Conservation (phyloP, 2,888 invertebrate genomes). For the Trichopria drosophilae region DNA sequence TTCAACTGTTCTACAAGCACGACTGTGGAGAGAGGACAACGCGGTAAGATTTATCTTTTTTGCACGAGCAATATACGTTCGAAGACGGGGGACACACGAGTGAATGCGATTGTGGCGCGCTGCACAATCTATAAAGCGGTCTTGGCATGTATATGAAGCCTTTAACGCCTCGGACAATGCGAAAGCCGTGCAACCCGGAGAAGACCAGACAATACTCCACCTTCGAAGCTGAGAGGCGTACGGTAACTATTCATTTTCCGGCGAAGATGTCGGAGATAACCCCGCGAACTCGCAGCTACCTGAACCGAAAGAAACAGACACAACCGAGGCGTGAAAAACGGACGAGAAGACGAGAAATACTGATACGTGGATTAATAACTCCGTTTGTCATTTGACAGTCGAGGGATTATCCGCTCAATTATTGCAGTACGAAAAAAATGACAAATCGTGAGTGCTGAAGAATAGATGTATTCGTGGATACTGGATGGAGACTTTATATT, state of each 20-base stretch:
- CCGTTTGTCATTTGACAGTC: too few species aligned
- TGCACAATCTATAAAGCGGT: slow-evolving; percentile 32
- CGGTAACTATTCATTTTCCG: slow-evolving; percentile 49
- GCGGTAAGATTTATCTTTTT: too few species aligned
- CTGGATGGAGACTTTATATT: too few species aligned
- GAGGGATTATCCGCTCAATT: too few species aligned
- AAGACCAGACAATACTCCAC: slow-evolving; percentile 41
- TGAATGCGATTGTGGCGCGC: slow-evolving; percentile 8
- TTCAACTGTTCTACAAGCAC: too few species aligned
- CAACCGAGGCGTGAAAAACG: slow-evolving; percentile 2
- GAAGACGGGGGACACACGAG: slow-evolving; percentile 22
- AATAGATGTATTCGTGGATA: too few species aligned
- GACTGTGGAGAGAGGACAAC: too few species aligned
- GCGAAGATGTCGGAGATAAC: slow-evolving; percentile 45
- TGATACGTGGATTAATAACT: too few species aligned
- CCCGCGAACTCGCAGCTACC: slow-evolving; percentile 39
- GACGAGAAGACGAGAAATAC: slow-evolving; percentile 6
- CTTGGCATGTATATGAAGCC: slow-evolving; percentile 50
- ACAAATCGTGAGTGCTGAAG: too few species aligned
- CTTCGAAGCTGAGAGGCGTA: slow-evolving; percentile 28
- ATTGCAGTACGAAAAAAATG: too few species aligned
- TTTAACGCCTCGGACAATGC: slow-evolving; percentile 53
- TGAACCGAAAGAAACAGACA: slow-evolving; percentile 25
- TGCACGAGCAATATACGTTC: too few species aligned
- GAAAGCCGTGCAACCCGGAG: slow-evolving; percentile 26